phyloP scores from a whole-genome alignment of 2,888 invertebrate genomes.

The Stegophylla sp. region DNA sequence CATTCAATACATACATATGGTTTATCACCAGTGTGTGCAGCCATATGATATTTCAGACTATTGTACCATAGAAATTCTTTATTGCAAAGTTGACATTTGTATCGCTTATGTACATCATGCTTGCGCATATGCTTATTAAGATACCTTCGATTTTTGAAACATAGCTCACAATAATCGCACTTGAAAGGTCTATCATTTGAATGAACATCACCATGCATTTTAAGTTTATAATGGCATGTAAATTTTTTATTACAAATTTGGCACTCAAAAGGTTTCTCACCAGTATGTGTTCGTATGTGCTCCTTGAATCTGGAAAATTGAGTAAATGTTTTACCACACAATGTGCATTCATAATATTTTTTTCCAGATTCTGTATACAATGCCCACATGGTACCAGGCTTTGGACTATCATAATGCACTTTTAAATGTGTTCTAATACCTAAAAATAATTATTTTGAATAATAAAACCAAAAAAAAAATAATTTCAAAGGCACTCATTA shows the following conservation, averaged over 20 bases:
- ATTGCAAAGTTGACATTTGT: slow-evolving; percentile 34
- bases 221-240: slow-evolving; percentile 57
- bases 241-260: slow-evolving; percentile 51
- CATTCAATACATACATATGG: slow-evolving; percentile 33
- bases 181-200: slow-evolving; percentile 36
- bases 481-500: too few species aligned
- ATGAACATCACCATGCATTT: slow-evolving; percentile 54
- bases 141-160: slow-evolving; percentile 45
- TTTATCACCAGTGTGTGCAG: slow-evolving; percentile 16
- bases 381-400: slow-evolving; percentile 44
- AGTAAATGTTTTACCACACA: slow-evolving; percentile 52
- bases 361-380: slow-evolving; percentile 49
- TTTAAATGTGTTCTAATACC: slow-evolving; percentile 55
- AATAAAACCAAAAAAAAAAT: too few species aligned
- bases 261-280: slow-evolving; percentile 50
- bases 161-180: slow-evolving; percentile 43
- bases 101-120: slow-evolving; percentile 24
- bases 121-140: slow-evolving; percentile 45
- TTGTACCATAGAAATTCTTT: slow-evolving; percentile 50
- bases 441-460: slow-evolving; percentile 30
- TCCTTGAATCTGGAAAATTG: slow-evolving; percentile 55
- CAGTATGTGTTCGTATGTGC: slow-evolving; percentile 46
- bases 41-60: slow-evolving; percentile 44
- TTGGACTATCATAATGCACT: slow-evolving; percentile 50
- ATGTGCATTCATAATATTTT: slow-evolving; percentile 50